Evolutionary conservation across 2,888 invertebrate species (phyloP).

Genomic region (Caenorhabditis sp.): DNA sequence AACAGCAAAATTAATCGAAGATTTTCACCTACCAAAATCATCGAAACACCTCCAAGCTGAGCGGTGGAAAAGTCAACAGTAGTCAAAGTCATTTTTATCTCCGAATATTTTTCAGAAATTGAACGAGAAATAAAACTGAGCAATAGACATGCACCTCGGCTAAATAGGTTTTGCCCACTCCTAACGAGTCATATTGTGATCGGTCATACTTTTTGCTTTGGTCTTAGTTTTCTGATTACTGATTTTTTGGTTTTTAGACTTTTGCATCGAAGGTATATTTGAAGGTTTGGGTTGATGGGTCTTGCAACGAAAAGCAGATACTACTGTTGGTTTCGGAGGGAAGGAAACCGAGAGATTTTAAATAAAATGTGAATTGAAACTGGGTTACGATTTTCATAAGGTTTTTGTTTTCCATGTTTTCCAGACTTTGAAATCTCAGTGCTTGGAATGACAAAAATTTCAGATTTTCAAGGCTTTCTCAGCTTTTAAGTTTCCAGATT

Average conservation of each 20-base stretch:
- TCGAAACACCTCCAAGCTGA: constrained; percentile 1
- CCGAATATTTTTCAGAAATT: constrained; percentile 1
- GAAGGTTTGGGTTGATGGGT: too few relatives aligned
- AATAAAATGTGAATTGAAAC: too few relatives aligned
- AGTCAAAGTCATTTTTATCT: too few relatives aligned
- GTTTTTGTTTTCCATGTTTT: too few relatives aligned
- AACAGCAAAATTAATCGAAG: neutral
- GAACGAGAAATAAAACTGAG: neutral
- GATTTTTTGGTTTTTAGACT: constrained; percentile 1
- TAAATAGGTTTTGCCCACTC: neutral
- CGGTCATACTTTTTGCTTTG: neutral
- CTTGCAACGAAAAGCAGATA: too few relatives aligned
- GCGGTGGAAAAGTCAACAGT: neutral
- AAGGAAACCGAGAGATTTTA: too few relatives aligned
- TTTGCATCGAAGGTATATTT: neutral
- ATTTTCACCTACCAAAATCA: neutral
- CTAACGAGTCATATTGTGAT: constrained; percentile 15
- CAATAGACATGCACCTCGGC: neutral
- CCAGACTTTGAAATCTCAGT: too few relatives aligned
- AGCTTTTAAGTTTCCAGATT: too few relatives aligned
- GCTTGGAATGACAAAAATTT: too few relatives aligned
- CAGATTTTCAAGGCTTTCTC: too few relatives aligned
- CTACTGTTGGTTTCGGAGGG: too few relatives aligned
- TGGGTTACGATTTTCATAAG: too few relatives aligned
- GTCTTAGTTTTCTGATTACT: neutral